phyloP scores from a whole-genome alignment of 2,797 vertebrate genomes.

The Trachurus trachurus region DNA sequence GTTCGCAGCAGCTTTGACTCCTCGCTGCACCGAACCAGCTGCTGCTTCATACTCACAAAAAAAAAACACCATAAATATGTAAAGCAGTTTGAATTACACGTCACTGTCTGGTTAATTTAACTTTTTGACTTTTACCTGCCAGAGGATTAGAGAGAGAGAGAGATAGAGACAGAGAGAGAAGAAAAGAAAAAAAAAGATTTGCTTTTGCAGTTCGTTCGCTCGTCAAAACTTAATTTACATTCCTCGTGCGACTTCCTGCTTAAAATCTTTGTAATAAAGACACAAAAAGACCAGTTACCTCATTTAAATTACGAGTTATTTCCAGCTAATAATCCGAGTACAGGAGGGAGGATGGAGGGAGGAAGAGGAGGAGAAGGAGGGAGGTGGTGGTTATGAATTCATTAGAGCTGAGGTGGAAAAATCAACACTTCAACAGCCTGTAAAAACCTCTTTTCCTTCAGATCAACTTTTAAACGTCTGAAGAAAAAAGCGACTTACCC shows the following conservation, averaged over 20 bases:
- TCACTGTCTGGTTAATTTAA: not conserved
- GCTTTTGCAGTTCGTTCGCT: no score
- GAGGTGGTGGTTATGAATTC: not conserved
- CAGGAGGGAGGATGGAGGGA: no score
- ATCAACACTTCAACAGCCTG: not conserved
- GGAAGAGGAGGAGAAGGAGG: no score
- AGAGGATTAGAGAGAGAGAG: not conserved
- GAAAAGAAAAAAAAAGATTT: not conserved
- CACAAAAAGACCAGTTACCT: not conserved
- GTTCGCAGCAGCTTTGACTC: not conserved
- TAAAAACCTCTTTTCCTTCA: not conserved
- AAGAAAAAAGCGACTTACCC: conserved; percentile 30
- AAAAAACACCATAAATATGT: conserved; percentile 18
- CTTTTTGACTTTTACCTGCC: not conserved
- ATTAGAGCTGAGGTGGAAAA: conserved; percentile 2
- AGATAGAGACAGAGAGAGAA: no score
- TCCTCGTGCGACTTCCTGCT: not conserved
- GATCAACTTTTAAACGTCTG: conserved; percentile 18
- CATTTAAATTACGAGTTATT: not conserved
- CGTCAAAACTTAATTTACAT: not conserved
- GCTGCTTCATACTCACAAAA: conserved; percentile 6
- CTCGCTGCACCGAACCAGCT: conserved; percentile 22
- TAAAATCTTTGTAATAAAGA: not conserved
- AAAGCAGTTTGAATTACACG: not conserved
- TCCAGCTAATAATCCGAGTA: not conserved